phyloP scores from a whole-genome alignment of 2,797 vertebrate genomes.

The Gallinago nigripennis region DNA sequence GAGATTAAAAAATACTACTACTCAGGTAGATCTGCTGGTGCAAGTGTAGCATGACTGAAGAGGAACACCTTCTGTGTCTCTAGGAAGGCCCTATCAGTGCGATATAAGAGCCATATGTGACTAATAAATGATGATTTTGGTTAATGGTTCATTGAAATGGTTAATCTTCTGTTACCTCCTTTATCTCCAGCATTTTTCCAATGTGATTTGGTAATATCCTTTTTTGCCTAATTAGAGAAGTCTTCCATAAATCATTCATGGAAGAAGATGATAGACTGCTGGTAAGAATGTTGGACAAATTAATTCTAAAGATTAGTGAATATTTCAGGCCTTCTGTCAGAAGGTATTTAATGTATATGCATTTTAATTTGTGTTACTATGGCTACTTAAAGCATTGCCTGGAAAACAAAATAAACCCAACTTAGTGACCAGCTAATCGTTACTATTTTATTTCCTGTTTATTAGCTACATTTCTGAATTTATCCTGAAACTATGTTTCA shows the following conservation, averaged over 20 bases:
- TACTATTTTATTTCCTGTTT: neutral
- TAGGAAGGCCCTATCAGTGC: neutral
- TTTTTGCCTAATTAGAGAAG: neutral
- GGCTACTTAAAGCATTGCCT: neutral
- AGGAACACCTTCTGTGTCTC: neutral
- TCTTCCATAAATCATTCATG: neutral
- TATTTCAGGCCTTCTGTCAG: neutral
- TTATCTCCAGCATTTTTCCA: neutral
- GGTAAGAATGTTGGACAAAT: neutral
- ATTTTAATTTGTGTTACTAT: neutral
- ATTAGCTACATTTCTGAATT: neutral
- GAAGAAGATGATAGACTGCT: neutral
- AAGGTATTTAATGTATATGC: neutral
- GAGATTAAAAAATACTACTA: neutral
- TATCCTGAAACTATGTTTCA: neutral
- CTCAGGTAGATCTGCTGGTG: neutral
- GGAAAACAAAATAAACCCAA: neutral
- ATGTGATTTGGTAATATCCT: neutral
- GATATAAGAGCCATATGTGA: neutral
- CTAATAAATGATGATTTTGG: neutral
- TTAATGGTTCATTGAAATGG: constrained; percentile 23
- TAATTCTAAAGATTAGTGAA: neutral
- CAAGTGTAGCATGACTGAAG: neutral
- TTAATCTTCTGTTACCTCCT: neutral
- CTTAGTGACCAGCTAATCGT: neutral